phyloP scores from a whole-genome alignment of 37 sponge, comb jelly and placozoan genomes.

The Lycopodina hypogea region DNA sequence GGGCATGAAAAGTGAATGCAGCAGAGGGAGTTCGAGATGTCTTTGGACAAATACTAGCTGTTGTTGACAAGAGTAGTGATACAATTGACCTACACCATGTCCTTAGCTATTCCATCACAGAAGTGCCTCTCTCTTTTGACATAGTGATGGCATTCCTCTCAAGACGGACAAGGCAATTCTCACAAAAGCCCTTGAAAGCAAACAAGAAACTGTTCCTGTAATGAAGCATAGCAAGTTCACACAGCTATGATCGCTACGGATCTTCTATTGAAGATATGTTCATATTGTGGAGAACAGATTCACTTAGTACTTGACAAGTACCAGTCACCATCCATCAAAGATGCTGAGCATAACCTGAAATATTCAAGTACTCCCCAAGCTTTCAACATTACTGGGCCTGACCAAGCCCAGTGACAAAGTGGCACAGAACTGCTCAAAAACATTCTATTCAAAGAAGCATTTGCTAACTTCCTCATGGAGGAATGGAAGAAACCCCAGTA shows the following conservation, averaged over 20 bases:
- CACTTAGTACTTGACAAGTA: background rate
- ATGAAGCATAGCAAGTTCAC: background rate
- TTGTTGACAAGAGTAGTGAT: too few species aligned
- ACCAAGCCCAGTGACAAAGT: background rate
- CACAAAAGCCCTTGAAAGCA: too few species aligned
- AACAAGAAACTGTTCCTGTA: background rate
- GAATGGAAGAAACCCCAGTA: slow-evolving; percentile 2
- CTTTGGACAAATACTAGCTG: too few species aligned
- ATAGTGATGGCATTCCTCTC: too few species aligned
- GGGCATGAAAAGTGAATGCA: too few species aligned
- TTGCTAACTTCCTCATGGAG: background rate
- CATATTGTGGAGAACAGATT: background rate
- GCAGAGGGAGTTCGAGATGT: too few species aligned
- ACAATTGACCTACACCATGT: background rate
- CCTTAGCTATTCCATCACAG: background rate
- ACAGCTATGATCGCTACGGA: background rate
- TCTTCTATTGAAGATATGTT: background rate
- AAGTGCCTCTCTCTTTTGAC: too few species aligned
- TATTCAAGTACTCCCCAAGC: background rate
- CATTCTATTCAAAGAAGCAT: background rate
- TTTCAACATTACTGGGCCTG: slow-evolving; percentile 1
- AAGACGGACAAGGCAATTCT: too few species aligned
- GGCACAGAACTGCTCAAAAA: background rate
- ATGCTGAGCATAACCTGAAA: background rate
- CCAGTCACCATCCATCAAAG: background rate